Percentiles rank a stretch among this genome's conserved stretches.
These are phyloP conservation scores for Smittia sp. DNA, from an alignment of 2,888 invertebrate genomes.

Conservation along the genomic window DNA sequence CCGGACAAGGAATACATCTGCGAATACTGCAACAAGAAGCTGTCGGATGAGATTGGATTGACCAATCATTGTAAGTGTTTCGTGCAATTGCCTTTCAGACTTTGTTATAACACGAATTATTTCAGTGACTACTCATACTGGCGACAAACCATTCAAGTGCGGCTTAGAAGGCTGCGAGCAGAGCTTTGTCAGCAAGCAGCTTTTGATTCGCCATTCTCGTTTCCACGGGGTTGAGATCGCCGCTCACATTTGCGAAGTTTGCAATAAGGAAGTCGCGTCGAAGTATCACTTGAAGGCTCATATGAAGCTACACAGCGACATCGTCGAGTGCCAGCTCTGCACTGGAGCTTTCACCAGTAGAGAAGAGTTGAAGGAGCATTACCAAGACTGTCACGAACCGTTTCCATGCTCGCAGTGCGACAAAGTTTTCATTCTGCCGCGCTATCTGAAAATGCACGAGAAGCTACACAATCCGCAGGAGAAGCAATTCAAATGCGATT, in stretches of 20 bases:
- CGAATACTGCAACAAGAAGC: slow-evolving; percentile 16
- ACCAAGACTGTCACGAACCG: neutral
- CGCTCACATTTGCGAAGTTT: neutral
- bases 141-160: neutral
- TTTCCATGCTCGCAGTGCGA: neutral
- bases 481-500: neutral
- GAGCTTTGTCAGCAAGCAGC: slow-evolving; percentile 24
- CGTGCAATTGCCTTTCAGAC: neutral
- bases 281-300: slow-evolving; percentile 35
- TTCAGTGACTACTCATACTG: neutral
- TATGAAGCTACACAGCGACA: neutral
- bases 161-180: neutral
- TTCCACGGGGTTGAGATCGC: slow-evolving; percentile 23
- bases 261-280: slow-evolving; percentile 22
- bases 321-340: slow-evolving; percentile 10
- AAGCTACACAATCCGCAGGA: slow-evolving; percentile 6
- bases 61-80: neutral
- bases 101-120: too few relatives aligned
- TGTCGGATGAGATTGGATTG: neutral
- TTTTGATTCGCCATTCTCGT: slow-evolving; percentile 2
- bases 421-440: neutral
- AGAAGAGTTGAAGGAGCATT: slow-evolving; percentile 21
- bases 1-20: slow-evolving; percentile 25
- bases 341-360: neutral
- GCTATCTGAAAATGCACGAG: slow-evolving; percentile 36